Percentiles rank a stretch among this genome's conserved stretches.
Conservation (phyloP, 2,797 vertebrate genomes). For the Mus minutoides region DNA sequence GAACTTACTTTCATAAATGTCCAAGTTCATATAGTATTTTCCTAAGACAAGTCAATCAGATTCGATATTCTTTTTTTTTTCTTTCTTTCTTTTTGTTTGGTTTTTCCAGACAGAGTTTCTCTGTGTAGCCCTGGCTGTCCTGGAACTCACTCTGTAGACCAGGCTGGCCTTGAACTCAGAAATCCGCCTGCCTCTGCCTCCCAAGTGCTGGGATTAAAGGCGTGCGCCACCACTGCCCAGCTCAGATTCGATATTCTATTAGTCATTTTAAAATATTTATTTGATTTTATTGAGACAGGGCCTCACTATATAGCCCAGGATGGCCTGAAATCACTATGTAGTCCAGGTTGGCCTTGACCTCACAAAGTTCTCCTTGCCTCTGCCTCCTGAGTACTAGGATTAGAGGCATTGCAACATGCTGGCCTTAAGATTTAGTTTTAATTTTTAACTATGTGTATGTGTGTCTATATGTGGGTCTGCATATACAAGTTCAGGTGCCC, state of each 20-base stretch:
- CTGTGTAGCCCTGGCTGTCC: neutral
- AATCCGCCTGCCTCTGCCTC: neutral
- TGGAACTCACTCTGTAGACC: neutral
- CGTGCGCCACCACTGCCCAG: too few relatives aligned
- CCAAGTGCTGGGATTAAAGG: neutral
- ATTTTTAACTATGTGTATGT: neutral
- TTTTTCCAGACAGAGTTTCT: constrained; percentile 21
- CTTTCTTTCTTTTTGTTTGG: neutral
- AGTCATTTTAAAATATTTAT: too few relatives aligned
- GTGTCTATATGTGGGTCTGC: neutral
- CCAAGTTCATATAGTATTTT: constrained; percentile 24
- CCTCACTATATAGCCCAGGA: too few relatives aligned
- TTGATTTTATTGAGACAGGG: too few relatives aligned
- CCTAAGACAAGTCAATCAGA: neutral
- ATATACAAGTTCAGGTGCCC: neutral
- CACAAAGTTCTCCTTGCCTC: neutral
- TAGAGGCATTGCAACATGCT: neutral
- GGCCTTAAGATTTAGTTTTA: neutral
- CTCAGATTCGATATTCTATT: too few relatives aligned
- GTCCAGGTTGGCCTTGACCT: neutral
- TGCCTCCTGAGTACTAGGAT: neutral
- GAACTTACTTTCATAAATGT: constrained; percentile 32
- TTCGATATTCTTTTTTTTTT: neutral
- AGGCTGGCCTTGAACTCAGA: neutral
- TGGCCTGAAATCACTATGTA: neutral